phyloP scores from a whole-genome alignment of 1,140 invertebrate genomes.

The Polyergus mexicanus region DNA sequence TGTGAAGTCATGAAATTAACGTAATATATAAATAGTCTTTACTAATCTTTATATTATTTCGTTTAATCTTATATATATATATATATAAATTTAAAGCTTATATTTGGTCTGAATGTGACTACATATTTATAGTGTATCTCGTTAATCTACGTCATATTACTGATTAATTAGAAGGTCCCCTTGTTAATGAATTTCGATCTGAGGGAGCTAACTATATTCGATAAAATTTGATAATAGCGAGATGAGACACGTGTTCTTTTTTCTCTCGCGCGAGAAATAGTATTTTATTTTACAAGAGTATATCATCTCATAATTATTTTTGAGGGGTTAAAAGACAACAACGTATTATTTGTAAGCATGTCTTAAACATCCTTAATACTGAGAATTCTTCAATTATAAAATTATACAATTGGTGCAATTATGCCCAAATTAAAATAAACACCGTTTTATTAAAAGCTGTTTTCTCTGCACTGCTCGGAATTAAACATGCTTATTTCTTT shows the following conservation, averaged over 20 bases:
- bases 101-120: slow-evolving; percentile 47
- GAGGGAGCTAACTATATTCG: slow-evolving; percentile 15
- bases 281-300: background rate
- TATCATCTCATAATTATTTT: background rate
- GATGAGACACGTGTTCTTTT: background rate
- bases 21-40: slow-evolving; percentile 27
- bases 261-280: background rate
- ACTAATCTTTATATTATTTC: slow-evolving; percentile 12
- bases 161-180: slow-evolving; percentile 50
- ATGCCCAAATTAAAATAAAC: slow-evolving; percentile 10
- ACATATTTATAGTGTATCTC: slow-evolving; percentile 16
- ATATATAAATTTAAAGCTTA: slow-evolving; percentile 59
- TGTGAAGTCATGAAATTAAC: slow-evolving; percentile 28
- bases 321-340: background rate
- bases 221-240: slow-evolving; percentile 35
- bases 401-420: background rate
- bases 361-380: slow-evolving; percentile 14
- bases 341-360: slow-evolving; percentile 14
- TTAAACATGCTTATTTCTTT: slow-evolving; percentile 3
- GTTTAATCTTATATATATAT: no score
- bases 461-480: background rate
- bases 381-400: background rate
- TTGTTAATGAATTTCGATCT: slow-evolving; percentile 42
- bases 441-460: slow-evolving; percentile 3
- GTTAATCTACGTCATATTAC: slow-evolving; percentile 37